A percentile compares a stretch with the other conserved stretches of the same genome.
phyloP scores from a whole-genome alignment of 2,797 vertebrate genomes.

The Orientallactaga sibirica region DNA sequence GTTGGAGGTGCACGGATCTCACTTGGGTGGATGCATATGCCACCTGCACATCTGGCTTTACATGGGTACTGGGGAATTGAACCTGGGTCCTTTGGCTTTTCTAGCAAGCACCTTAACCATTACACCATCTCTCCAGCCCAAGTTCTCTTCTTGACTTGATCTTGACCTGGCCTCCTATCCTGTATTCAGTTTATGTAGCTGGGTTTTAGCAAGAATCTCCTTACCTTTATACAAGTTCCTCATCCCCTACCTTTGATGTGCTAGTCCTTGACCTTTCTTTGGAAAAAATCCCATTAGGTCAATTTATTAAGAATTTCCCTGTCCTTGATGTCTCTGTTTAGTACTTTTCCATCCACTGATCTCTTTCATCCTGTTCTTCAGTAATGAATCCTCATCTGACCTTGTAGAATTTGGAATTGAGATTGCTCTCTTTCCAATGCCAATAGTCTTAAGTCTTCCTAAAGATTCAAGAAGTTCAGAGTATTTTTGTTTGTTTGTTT shows the following conservation, averaged over 20 bases:
- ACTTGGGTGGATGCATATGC: slow-evolving; percentile 77
- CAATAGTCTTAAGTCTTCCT: neutral
- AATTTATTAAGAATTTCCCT: neutral
- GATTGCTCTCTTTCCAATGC: neutral
- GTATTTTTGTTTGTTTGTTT: neutral
- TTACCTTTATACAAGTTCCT: neutral
- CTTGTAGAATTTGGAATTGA: neutral
- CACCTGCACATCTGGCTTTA: neutral
- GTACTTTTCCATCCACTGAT: neutral
- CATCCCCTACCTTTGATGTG: neutral
- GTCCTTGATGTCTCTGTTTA: neutral
- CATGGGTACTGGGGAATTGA: no score
- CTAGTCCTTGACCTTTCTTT: slow-evolving; percentile 35
- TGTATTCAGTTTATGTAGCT: neutral
- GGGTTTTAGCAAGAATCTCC: slow-evolving; percentile 9
- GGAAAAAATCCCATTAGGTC: neutral
- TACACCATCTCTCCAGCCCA: no score
- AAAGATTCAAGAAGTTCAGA: neutral
- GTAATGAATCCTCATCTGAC: neutral
- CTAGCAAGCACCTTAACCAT: no score
- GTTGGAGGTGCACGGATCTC: slow-evolving; percentile 88
- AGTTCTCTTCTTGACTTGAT: neutral
- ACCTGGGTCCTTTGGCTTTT: no score
- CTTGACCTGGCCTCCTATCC: neutral
- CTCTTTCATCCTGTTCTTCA: neutral